Evolutionary conservation across 2,797 vertebrate species (phyloP).

Genomic region (Cryptoblepharus egeriae): DNA sequence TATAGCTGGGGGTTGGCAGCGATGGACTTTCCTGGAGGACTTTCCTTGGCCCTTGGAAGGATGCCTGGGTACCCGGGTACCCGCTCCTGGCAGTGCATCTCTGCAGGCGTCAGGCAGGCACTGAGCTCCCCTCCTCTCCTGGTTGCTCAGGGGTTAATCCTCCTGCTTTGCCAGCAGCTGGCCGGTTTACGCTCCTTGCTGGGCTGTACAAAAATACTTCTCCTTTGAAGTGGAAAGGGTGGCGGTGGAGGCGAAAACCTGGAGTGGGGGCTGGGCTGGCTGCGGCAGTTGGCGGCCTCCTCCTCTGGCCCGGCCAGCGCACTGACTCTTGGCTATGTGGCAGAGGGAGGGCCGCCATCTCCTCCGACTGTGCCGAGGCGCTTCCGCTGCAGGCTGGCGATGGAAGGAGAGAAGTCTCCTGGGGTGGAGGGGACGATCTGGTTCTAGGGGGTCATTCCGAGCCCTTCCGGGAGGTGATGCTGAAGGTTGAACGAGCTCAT

Average conservation of each 20-base stretch:
- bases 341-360: background rate
- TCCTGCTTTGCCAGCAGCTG: slow-evolving; percentile 69
- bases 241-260: slow-evolving; percentile 77
- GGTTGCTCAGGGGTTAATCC: slow-evolving; percentile 64
- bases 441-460: too few species aligned
- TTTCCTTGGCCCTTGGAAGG: background rate
- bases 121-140: too few species aligned
- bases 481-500: too few species aligned
- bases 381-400: too few species aligned
- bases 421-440: too few species aligned
- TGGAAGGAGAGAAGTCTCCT: too few species aligned
- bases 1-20: slow-evolving; percentile 61
- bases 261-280: slow-evolving; percentile 50
- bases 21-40: slow-evolving; percentile 25
- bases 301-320: background rate
- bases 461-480: too few species aligned
- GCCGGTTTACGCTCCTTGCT: slow-evolving; percentile 77
- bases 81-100: too few species aligned
- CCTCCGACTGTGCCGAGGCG: too few species aligned
- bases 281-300: background rate
- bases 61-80: background rate
- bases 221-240: slow-evolving; percentile 79
- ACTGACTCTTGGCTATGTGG: background rate
- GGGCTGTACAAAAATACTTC: slow-evolving; percentile 82
- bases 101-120: too few species aligned